A percentile compares a stretch with the other conserved stretches of the same genome.
Conservation (phyloP, 2,888 invertebrate genomes). For the Melinaea marsaeus region DNA sequence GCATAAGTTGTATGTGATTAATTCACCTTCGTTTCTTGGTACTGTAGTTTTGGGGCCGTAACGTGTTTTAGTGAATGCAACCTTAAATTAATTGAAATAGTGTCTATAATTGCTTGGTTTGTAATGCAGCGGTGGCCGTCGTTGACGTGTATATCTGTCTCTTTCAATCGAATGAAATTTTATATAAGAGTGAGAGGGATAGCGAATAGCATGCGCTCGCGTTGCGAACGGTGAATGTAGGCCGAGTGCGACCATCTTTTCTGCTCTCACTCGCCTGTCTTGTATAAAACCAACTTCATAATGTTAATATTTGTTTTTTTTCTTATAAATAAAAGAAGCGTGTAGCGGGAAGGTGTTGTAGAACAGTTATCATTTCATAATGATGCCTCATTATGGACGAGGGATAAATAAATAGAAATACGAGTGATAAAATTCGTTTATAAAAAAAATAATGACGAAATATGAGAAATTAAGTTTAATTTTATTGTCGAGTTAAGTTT, state of each 20-base stretch:
- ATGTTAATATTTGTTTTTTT: conserved; percentile 29
- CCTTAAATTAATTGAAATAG: neutral
- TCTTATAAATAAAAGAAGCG: too few species aligned
- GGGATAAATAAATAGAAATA: too few species aligned
- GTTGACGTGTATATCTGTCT: conserved; percentile 45
- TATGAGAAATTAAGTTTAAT: neutral
- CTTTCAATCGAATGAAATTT: conserved; percentile 38
- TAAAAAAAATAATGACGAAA: conserved; percentile 4
- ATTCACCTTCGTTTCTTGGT: neutral
- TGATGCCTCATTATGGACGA: too few species aligned
- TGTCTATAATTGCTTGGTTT: conserved; percentile 8
- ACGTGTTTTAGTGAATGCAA: neutral
- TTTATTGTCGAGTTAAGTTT: conserved; percentile 31
- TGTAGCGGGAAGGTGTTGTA: too few species aligned
- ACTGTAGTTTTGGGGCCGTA: neutral
- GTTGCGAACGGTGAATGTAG: conserved; percentile 74
- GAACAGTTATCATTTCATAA: too few species aligned
- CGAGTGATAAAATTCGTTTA: too few species aligned
- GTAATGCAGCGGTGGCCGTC: conserved; percentile 34
- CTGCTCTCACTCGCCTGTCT: conserved; percentile 68
- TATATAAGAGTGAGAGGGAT: conserved; percentile 50
- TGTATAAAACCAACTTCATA: conserved; percentile 59
- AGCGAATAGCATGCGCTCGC: conserved; percentile 53
- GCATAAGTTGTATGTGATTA: neutral
- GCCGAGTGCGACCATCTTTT: conserved; percentile 73